A percentile compares a stretch with the other conserved stretches of the same genome.
phyloP scores from a whole-genome alignment of 1,140 invertebrate species.

The Phymastichus coffea region DNA sequence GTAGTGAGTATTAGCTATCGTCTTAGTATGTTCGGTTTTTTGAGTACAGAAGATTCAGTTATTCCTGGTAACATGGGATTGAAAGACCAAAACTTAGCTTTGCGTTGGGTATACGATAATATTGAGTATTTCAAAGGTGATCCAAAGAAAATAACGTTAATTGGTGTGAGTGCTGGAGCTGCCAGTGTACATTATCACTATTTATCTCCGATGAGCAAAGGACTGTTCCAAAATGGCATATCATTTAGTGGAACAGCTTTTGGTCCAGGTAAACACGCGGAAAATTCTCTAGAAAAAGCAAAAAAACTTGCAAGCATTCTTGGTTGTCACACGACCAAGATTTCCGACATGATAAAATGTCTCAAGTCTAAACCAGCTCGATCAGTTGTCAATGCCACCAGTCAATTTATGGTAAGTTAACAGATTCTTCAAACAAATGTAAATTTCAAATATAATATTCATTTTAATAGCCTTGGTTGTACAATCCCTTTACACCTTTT shows the following conservation, averaged over 20 bases:
- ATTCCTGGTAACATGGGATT: constrained; percentile 64
- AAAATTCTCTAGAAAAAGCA: not conserved
- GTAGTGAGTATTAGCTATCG: constrained; percentile 51
- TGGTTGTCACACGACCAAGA: not conserved
- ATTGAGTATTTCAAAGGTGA: constrained; percentile 59
- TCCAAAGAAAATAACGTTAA: constrained; percentile 54
- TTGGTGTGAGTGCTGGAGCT: constrained; percentile 58
- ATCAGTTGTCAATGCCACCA: constrained; percentile 38
- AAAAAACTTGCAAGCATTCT: not conserved
- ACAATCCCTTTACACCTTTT: constrained; percentile 4
- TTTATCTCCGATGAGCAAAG: constrained; percentile 52
- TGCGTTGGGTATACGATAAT: constrained; percentile 64
- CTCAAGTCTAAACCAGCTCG: not conserved
- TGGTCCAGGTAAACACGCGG: constrained; percentile 58
- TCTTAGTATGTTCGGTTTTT: constrained; percentile 52
- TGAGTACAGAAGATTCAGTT: constrained; percentile 59
- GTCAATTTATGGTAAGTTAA: constrained; percentile 8
- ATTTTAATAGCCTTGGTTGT: not conserved
- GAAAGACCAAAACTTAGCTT: constrained; percentile 62
- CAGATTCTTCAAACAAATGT: not conserved
- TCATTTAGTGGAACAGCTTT: constrained; percentile 72
- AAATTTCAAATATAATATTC: not conserved
- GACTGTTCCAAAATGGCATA: constrained; percentile 60
- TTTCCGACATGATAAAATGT: not conserved
- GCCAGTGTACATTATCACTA: constrained; percentile 64